Evolutionary conservation across 2,888 invertebrate genomes (phyloP).

Genomic region (Hirtodrosophila duncani): DNA sequence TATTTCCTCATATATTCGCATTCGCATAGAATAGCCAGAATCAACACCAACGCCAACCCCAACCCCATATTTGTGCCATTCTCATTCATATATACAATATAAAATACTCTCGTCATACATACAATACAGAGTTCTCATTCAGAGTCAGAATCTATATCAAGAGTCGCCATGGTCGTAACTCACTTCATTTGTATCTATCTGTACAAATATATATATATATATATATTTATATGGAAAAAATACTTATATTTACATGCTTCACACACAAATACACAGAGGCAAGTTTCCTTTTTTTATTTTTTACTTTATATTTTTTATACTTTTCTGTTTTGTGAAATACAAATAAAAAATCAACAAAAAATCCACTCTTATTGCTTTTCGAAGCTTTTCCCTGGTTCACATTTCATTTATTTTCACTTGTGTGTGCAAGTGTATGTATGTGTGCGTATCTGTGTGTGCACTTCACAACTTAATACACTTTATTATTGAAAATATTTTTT

Average conservation of each 20-base stretch:
- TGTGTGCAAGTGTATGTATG: slow-evolving; percentile 3
- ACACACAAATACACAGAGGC: slow-evolving; percentile 19
- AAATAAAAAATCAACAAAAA: slow-evolving; percentile 28
- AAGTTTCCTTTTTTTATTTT: slow-evolving; percentile 29
- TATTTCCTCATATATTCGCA: no score
- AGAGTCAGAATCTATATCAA: no score
- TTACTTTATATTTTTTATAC: slow-evolving; percentile 15
- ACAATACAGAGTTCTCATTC: no score
- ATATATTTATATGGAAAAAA: slow-evolving; percentile 47
- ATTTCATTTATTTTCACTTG: slow-evolving; percentile 71
- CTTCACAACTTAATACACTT: slow-evolving; percentile 73
- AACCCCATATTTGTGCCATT: not conserved
- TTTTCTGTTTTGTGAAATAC: slow-evolving; percentile 40
- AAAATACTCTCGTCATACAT: no score
- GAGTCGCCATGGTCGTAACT: slow-evolving; percentile 26
- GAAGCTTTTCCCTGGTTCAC: slow-evolving; percentile 69
- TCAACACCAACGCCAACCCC: not conserved
- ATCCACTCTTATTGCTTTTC: slow-evolving; percentile 66
- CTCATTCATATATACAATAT: no score
- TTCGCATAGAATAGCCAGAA: slow-evolving; percentile 1
- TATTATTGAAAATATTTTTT: slow-evolving; percentile 74
- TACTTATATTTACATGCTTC: slow-evolving; percentile 55
- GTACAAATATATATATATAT: not conserved
- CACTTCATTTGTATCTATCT: not conserved
- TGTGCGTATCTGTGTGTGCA: slow-evolving; percentile 42